Base-by-base conservation (phyloP, 1,140 invertebrate genomes). In the Cardiocondyla obscurior region DNA sequence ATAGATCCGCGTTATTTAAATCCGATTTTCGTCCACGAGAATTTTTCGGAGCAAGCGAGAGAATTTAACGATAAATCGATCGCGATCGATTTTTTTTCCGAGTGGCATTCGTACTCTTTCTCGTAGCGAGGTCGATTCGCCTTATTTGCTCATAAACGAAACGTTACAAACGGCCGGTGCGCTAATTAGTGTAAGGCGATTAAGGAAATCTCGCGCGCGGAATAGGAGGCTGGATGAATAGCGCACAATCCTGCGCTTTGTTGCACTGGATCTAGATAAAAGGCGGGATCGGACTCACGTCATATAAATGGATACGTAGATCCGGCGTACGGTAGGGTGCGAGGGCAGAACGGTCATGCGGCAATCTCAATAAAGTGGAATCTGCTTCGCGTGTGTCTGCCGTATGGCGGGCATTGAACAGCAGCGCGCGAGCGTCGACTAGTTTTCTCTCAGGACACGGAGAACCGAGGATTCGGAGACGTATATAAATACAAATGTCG, bases 401-500 rank as follows among this genome's bases (percentile, higher is more conserved):
- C 74, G 82, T 64, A 84, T 79, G 28, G 65, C 46, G 55, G n/a
- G 39, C 57, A 69, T 53, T 57, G 74, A 69, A 81, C 74, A 67
- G 65, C n/a, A 3, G 36, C 57, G 44, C 46, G 39, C 36, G 19
- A 14, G 65, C 36, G 28, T 67, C 55, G 82, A 83, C 74, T 65
- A 65, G 74, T 70, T 77, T 74, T 60, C 73, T 65, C 73, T 73
- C 67, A 42, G 42, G 19, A 51, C 30, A 12, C 28, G 39, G n/a
- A 65, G 51, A 77, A 42, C 64, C 72, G 64, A 79, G 44, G 58
- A 86, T 58, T 55, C 76, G 25, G 33, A 84, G 46, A 64, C 28
- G 73, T 65, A 82, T 81, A 84, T 79, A 85, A 76, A 82, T 85
- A 84, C 76, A 82, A 84, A 86, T 84, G 85, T 83, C 64, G 84